Base-by-base conservation (phyloP, 2,797 vertebrate species). In the Taeniopygia guttata region DNA sequence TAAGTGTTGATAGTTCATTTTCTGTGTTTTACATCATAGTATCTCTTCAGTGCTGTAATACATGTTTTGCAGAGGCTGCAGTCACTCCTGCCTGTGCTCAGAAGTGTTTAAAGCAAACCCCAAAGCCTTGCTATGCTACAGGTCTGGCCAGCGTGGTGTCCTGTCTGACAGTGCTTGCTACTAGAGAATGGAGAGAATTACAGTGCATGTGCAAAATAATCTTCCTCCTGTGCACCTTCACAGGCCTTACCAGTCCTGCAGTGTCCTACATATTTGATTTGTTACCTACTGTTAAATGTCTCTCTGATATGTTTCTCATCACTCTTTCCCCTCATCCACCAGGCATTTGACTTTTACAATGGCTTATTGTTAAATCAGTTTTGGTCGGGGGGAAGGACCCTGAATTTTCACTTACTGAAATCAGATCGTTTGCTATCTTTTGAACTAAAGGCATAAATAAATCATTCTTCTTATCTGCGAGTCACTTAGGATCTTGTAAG, bases 401-500 rank as follows among this genome's bases (percentile, higher is more conserved):
- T 70, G 15, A n/a, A 29, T 81, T 73, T 84, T 86, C 55, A 34
- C 36, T 81, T 49, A 7, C 5, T 55, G 52, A 48, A 74, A 62
- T 45, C 12, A 48, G 14, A 15, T 64, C 3, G 1, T 48, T 87
- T 49, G 36, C 38, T 87, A 0, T 92, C 64, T 70, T 12, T 89
- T n/a, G 49, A 74, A 67, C 17, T 30, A 7, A 59, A 70, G 34
- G 19, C 32, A 26, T 55, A 30, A 63, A 92, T 64, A 66, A 84
- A 78, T 87, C n/a, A 64, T 67, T 80, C 56, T 74, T 79, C 38
- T 2, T 87, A 70, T 93, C 75, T 76, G 40, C 51, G 23, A 89
- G 67, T 92, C 60, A 29, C 17, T 67, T 77, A 40, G 16, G 79
- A 58, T 92, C 91, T 85, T 70, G n/a, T 48, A 32, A 82, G 70